Evolutionary conservation across 2,113 vertebrate genomes (phyloP), one percentile per base, ranked within the genome.

Genomic region (Amblyopsis rosae): DNA sequence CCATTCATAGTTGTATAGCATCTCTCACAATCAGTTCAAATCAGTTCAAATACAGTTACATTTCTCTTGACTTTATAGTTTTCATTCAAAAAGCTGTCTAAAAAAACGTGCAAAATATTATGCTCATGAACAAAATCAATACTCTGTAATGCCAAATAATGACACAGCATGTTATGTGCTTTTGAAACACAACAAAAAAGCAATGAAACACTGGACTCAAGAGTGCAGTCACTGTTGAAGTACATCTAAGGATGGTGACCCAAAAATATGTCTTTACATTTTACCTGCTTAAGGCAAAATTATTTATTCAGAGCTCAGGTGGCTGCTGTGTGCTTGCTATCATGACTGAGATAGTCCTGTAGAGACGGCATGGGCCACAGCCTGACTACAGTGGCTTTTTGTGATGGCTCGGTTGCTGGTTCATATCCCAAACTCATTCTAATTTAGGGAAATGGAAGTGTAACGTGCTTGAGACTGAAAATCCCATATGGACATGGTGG

Each of bases 271-370:
- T 26, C n/a, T 82, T 81, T 81, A 79, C 73, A 73, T 59, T 62
- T 26, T 46, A 41, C 80, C 64, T 73, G 82, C 82, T 80, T 19
- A 59, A 32, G 84, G 78, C 55, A n/a, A 82, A 73, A 86, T 85
- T 16, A 86, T 89, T 88, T 82, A 89, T 89, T 88, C 84, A 87
- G 67, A 79, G 61, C 68, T 13, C 75, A 65, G 65, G 55, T 76
- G 84, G 85, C 82, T 87, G 79, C 76, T 87, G 82, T 81, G 76
- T 82, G 69, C 69, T 80, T 41, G 57, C 62, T 81, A 67, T 75
- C 26, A 69, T 65, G 73, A 68, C 56, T 13, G 46, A 65, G 76
- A 56, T 16, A 53, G 62, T 72, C 62, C 67, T 67, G 45, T 59
- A 62, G 17, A 79, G 68, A 75, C 59, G 59, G 58, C 9, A 56